Evolutionary conservation across 2,888 invertebrate genomes (phyloP), one percentile per base, ranked within the genome.

Genomic region (Leucania comma): DNA sequence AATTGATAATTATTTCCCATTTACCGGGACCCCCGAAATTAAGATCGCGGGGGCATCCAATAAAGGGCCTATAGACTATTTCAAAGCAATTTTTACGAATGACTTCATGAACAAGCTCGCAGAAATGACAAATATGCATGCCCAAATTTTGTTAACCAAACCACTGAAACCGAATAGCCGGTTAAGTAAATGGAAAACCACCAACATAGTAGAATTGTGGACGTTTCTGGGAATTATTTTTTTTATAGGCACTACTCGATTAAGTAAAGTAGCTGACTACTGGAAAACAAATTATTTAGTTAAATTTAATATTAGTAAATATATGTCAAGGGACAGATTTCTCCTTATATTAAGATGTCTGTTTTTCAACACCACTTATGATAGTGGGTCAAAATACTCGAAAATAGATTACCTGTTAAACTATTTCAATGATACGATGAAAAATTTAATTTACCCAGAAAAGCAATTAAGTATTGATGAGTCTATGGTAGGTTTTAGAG

Each of bases 241-340:
- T 46, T 68, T 62, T 1, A 54, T 68, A 0, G 68, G 68, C 46
- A 62, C 53, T n/a, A 14, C 46, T 62, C 46, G 46, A 24, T n/a
- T 62, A 17, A 54, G 14, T 35, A 62, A n/a, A 35, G n/a, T 68
- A 62, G 46, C 61, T 0, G 42, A 56, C 2, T 73, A 58, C 0
- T 69, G 65, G 65, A 20, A 10, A 20, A 50, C 59, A 51, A 29
- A n/a, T 32, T 24, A 4, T 14, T 48, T 56, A 0, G 32, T 65
- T 0, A 54, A 57, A 54, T 58, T 61, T 17, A 29, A 66, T 17
- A 10, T 74, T 0, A 48, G 24, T 14, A 56, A 74, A 48, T 66
- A 63, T 32, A 74, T 74, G 70, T 56, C 50, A 2, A 54, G 70
- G 42, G 69, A 74, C 38, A 60, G 66, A 51, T 70, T 74, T 57